Base-by-base conservation (phyloP, 2,888 invertebrate species). In the Gymnoscelis rufifasciata region DNA sequence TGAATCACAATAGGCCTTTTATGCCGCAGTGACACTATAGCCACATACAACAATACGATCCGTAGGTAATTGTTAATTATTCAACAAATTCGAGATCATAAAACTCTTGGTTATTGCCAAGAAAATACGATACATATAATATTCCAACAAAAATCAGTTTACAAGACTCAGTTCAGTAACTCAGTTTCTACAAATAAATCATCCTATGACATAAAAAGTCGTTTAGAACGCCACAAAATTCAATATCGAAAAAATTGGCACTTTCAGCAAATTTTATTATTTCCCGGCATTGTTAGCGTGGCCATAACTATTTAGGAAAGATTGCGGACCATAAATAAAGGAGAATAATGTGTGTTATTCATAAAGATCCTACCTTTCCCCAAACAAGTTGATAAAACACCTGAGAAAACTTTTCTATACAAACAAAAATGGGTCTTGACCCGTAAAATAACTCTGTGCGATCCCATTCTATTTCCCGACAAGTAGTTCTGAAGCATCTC, bases 401-500 rank as follows among this genome's bases (percentile, higher is more conserved):
- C 49, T 44, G 39, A 28, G 31, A 26, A 29, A 42, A 39, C 23
- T 43, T 43, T 43, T 39, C 43, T 38, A 29, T 24, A 13, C 42
- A 36, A 42, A 50, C 41, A 42, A 40, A 37, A 39, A 26, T 36
- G 28, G 36, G 41, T 47, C 35, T 33, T 33, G 31, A 33, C 31
- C 31, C 31, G 31, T 33, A 15, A 15, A 33, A 14, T 1, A 15
- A 8, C 31, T 13, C 19, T 36, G 33, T 38, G 38, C 36, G 26
- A 38, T 45, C 51, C 49, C 38, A 41, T 51, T 42, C 29, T 38
- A 39, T 42, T 40, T 47, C 39, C 42, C 27, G 37, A 33, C 43
- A 44, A 45, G 2, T 41, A 28, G 14, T 43, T 39, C 38, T 56
- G 31, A 51, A 46, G 53, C 45, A 56, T 43, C 54, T 47, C 40